Base-by-base conservation (phyloP, 2,113 vertebrate species). In the Caloenas nicobarica region DNA sequence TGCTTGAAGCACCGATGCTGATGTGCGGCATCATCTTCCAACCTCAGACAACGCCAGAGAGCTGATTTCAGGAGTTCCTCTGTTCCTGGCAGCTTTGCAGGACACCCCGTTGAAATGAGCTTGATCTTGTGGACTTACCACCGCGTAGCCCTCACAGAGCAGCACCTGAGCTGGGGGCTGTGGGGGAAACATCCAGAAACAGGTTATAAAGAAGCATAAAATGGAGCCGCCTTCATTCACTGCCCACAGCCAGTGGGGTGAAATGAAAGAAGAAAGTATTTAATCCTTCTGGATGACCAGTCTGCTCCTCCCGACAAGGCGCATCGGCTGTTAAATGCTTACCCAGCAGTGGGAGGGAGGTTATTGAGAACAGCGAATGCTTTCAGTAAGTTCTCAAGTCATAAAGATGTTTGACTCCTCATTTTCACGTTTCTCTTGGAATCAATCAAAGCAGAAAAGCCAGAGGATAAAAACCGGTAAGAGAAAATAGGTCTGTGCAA, bases 381-480 rank as follows among this genome's bases (percentile, higher is more conserved):
- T 51, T 96, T 86, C 51, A 3, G 23, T 80, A 78, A 62, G 71
- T 80, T 85, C 81, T 93, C 42, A 34, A 57, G 89, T 88, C 91
- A 73, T 91, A 77, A 95, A 96, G 93, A 86, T 51, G 65, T 88
- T 95, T 81, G 95, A 34, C 60, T 97, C 81, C 93, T 95, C 71
- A 38, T 96, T 93, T 94, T 79, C 94, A 86, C 33, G 0, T 71
- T 89, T 70, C 85, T 83, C 74, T 72, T 7, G 60, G 93, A 94
- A 96, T 93, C 79, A 71, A 94, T 96, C 85, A 73, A 58, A 83
- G 88, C 2, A 0, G 85, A 48, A 88, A 83, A 78, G 89, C 94
- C 38, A 4, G 21, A 56, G 82, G 88, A 78, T 80, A 34, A 81
- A 96, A 94, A 95, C 95, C 93, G 1, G 94, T 96, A 40, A 38